Percentiles rank a stretch among this genome's conserved stretches.
phyloP scores from a whole-genome alignment of 2,113 vertebrate genomes.

The Salvelinus alpinus region DNA sequence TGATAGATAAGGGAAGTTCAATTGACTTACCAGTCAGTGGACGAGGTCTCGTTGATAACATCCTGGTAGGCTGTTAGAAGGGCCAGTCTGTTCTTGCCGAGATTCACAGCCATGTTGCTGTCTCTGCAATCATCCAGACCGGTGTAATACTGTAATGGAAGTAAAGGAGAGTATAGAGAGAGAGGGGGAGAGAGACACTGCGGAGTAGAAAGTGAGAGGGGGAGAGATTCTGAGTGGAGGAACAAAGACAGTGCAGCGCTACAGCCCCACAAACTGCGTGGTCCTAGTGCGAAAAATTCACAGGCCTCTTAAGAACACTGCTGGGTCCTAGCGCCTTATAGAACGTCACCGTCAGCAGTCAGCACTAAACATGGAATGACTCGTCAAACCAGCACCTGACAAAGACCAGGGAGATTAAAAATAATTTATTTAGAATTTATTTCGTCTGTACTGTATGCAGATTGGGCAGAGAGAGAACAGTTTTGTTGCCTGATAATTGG shows the following conservation, averaged over 20 bases:
- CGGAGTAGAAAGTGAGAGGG: background rate
- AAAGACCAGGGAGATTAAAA: background rate
- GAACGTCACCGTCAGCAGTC: background rate
- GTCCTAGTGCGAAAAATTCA: slow-evolving; percentile 41
- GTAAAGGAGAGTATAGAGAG: slow-evolving; percentile 26
- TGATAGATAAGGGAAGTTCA: background rate
- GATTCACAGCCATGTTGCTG: slow-evolving; percentile 79
- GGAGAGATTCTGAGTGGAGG: slow-evolving; percentile 40
- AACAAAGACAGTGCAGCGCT: slow-evolving; percentile 36
- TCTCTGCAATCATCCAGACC: slow-evolving; percentile 71
- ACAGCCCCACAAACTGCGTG: slow-evolving; percentile 24
- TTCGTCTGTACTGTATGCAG: background rate
- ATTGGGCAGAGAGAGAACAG: slow-evolving; percentile 24
- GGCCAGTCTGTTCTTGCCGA: slow-evolving; percentile 76
- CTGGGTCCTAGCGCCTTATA: slow-evolving; percentile 53
- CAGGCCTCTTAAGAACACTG: background rate
- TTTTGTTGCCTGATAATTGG: no score
- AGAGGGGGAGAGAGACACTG: slow-evolving; percentile 24
- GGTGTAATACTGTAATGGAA: slow-evolving; percentile 13
- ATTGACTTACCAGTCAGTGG: slow-evolving; percentile 77
- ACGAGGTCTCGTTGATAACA: slow-evolving; percentile 76
- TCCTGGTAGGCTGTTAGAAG: slow-evolving; percentile 81
- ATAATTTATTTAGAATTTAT: background rate
- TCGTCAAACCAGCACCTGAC: background rate
- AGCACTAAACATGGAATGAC: no score